These are phyloP conservation scores for Melinopterus prodromus DNA, from an alignment of 2,888 invertebrate species.

Conservation along the genomic window DNA sequence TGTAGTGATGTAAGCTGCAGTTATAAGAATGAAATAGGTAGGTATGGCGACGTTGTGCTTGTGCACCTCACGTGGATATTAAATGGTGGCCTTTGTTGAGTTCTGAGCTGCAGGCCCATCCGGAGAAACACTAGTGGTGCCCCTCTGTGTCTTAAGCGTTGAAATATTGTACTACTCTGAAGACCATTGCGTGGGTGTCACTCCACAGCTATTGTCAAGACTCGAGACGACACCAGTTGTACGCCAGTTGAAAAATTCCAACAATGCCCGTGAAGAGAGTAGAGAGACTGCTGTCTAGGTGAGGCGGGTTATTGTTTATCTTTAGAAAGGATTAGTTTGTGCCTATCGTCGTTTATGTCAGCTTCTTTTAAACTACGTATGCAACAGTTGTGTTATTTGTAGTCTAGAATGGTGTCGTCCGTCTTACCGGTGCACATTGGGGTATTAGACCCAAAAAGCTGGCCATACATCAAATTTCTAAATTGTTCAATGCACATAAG, in stretches of 20 bases:
- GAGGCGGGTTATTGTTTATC: too few relatives aligned
- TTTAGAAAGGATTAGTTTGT: too few relatives aligned
- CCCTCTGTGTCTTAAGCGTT: background rate
- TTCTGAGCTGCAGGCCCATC: background rate
- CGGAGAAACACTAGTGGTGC: background rate
- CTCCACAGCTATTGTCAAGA: background rate
- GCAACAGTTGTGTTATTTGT: too few relatives aligned
- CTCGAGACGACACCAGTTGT: background rate
- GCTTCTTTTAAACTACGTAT: too few relatives aligned
- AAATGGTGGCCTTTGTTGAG: background rate
- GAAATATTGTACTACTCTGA: background rate
- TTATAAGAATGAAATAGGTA: background rate
- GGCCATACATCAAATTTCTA: too few relatives aligned
- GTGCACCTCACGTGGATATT: background rate
- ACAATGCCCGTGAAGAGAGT: background rate
- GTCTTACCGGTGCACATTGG: too few relatives aligned
- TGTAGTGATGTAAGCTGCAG: background rate
- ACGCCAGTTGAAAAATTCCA: background rate
- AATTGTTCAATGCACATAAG: too few relatives aligned
- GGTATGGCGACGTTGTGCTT: background rate
- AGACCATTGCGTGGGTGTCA: background rate
- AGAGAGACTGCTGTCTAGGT: too few relatives aligned
- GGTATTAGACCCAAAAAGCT: too few relatives aligned
- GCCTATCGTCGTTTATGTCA: too few relatives aligned
- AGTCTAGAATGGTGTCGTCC: too few relatives aligned